Evolutionary conservation across 1,140 invertebrate genomes (phyloP).

Genomic region (Zaprionus vittiger): DNA sequence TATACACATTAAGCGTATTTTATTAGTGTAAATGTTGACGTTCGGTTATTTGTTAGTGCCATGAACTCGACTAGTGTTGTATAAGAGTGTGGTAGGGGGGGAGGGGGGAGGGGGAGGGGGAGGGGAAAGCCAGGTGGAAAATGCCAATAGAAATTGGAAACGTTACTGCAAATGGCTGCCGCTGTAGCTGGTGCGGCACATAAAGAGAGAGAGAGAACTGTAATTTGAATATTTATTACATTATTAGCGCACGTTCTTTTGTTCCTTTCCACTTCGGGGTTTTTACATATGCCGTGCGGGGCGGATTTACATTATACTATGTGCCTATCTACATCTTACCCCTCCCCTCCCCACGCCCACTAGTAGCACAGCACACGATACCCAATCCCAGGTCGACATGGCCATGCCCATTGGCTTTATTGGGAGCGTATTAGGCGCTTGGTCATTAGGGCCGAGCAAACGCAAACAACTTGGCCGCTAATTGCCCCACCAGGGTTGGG

Average conservation of each 20-base stretch:
- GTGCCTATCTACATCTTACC: background rate
- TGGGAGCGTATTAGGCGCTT: slow-evolving; percentile 45
- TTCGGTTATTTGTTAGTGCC: slow-evolving; percentile 60
- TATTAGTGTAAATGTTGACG: slow-evolving; percentile 77
- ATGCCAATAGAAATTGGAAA: slow-evolving; percentile 56
- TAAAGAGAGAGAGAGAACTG: slow-evolving; percentile 34
- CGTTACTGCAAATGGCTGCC: slow-evolving; percentile 23
- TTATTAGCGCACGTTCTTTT: slow-evolving; percentile 58
- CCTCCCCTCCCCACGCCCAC: background rate
- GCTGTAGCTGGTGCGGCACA: too few relatives aligned
- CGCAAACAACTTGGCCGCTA: slow-evolving; percentile 32
- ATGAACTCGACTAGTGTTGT: slow-evolving; percentile 29
- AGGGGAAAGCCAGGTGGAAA: slow-evolving; percentile 58
- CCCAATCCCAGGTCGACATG: slow-evolving; percentile 13
- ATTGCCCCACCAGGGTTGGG: slow-evolving; percentile 28
- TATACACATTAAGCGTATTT: slow-evolving; percentile 73
- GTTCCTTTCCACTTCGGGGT: slow-evolving; percentile 14
- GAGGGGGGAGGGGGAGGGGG: background rate
- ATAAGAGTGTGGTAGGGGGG: background rate
- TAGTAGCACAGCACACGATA: too few relatives aligned
- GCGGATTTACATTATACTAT: slow-evolving; percentile 44
- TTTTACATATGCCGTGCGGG: slow-evolving; percentile 3
- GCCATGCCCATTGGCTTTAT: slow-evolving; percentile 43
- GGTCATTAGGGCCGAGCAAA: slow-evolving; percentile 47
- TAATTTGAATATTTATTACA: slow-evolving; percentile 83